Conservation (phyloP, 2,797 vertebrate species). For the Nothura maculosa region DNA sequence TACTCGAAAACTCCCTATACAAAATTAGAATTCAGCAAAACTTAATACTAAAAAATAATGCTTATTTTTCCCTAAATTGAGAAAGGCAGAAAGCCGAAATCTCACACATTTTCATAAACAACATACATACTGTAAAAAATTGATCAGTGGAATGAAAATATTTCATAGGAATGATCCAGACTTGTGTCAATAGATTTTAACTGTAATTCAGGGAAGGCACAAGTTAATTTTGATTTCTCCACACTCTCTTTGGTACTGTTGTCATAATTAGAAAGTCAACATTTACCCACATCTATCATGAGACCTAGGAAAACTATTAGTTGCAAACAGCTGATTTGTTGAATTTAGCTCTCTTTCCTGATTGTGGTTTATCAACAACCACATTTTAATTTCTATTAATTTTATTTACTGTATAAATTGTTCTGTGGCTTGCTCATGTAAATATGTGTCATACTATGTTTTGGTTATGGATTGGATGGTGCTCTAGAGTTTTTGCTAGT, state of each 20-base stretch:
- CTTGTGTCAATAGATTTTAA: constrained; percentile 6
- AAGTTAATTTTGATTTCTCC: constrained; percentile 65
- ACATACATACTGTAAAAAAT: neutral
- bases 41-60: neutral
- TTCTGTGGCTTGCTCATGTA: constrained; percentile 23
- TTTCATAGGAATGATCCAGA: neutral
- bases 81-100: neutral
- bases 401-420: constrained; percentile 38
- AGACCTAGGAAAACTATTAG: constrained; percentile 69
- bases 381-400: constrained; percentile 63
- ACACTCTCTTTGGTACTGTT: constrained; percentile 36
- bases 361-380: constrained; percentile 44
- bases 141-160: accelerated
- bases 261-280: constrained; percentile 73
- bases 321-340: constrained; percentile 69
- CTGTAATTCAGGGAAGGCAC: constrained; percentile 45
- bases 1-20: neutral
- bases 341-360: constrained; percentile 58
- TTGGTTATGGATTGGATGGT: neutral
- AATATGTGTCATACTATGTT: constrained; percentile 15
- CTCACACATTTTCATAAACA: neutral
- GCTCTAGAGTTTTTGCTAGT: neutral
- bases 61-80: neutral
- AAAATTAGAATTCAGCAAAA: neutral
- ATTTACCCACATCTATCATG: constrained; percentile 70